Conservation (phyloP, 2,113 vertebrate species). For the Nerophis ophidion region DNA sequence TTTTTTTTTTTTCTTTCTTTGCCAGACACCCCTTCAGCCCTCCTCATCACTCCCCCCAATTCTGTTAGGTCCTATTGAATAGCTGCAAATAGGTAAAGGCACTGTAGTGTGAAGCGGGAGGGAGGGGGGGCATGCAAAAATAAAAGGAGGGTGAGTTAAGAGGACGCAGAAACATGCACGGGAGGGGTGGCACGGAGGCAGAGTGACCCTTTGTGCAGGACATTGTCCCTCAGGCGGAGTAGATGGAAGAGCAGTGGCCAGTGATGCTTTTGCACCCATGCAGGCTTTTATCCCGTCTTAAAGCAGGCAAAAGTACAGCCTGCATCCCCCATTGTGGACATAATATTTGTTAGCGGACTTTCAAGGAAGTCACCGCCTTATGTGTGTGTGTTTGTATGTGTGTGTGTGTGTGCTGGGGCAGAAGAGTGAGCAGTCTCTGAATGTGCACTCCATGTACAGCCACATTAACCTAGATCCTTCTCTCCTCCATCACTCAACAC, state of each 20-base stretch:
- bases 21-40: conserved; percentile 39
- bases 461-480: conserved; percentile 68
- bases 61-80: conserved; percentile 47
- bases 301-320: conserved; percentile 68
- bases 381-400: conserved; percentile 36
- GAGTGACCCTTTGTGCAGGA: conserved; percentile 66
- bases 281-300: conserved; percentile 61
- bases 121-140: conserved; percentile 42
- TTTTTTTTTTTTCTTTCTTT: conserved; percentile 31
- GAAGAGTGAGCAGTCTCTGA: conserved; percentile 63
- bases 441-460: conserved; percentile 61
- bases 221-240: conserved; percentile 68
- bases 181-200: conserved; percentile 39
- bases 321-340: conserved; percentile 57
- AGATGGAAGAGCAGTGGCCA: conserved; percentile 56
- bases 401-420: conserved; percentile 48
- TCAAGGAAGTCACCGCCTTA: conserved; percentile 42
- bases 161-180: conserved; percentile 53
- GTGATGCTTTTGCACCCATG: conserved; percentile 55
- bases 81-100: conserved; percentile 52
- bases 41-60: conserved; percentile 40
- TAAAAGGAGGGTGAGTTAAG: conserved; percentile 58
- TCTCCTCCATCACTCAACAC: conserved; percentile 59
- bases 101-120: conserved; percentile 43
- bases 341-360: conserved; percentile 60